These are phyloP conservation scores for Ditylenchus dipsaci DNA, from an alignment of 1,140 invertebrate species.

Conservation along the genomic window DNA sequence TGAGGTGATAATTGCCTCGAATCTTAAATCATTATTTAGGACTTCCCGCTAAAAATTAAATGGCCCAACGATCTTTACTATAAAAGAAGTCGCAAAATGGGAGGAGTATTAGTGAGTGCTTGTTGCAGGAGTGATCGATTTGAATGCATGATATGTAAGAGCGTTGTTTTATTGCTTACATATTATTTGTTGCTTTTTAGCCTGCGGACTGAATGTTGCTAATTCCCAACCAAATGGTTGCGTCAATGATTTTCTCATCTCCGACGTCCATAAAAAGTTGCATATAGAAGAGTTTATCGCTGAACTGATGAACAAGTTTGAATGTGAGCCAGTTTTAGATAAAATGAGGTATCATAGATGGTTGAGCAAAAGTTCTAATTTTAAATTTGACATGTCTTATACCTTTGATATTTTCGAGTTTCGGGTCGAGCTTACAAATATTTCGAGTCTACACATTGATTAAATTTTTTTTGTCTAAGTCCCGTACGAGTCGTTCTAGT, in stretches of 20 bases:
- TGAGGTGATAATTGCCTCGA: no score
- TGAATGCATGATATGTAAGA: constrained; percentile 71
- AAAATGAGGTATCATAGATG: constrained; percentile 58
- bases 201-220: constrained; percentile 77
- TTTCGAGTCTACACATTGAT: no score
- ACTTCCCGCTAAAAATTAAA: constrained; percentile 72
- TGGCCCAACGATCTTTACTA: constrained; percentile 96
- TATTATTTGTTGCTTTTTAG: constrained; percentile 59
- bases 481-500: no score
- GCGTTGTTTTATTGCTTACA: neutral
- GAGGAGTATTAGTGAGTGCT: constrained; percentile 76
- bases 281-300: constrained; percentile 58
- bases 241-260: constrained; percentile 70
- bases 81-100: constrained; percentile 73
- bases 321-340: constrained; percentile 61
- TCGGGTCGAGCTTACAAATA: no score
- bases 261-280: constrained; percentile 18
- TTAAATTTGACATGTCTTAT: no score
- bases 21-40: constrained; percentile 23
- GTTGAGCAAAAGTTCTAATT: constrained; percentile 63
- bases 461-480: no score
- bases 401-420: no score
- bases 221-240: constrained; percentile 80
- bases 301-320: constrained; percentile 61
- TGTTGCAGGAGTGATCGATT: constrained; percentile 65